Evolutionary conservation across 1,140 invertebrate species (phyloP).

Genomic region (Colletes gigas): DNA sequence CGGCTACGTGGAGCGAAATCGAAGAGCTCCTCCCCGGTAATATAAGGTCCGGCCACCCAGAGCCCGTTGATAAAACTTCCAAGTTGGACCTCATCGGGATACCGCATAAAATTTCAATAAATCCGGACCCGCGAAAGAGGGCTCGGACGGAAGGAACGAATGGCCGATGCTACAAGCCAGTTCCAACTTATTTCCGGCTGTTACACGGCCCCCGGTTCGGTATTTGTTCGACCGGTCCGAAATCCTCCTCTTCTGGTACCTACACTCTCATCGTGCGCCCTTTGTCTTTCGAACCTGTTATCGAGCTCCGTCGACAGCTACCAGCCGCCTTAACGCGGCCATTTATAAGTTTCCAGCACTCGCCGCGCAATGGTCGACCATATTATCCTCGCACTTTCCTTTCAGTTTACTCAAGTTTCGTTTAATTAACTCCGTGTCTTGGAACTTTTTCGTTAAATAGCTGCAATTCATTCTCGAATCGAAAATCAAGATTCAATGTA

Average conservation of each 20-base stretch:
- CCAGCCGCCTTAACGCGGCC: background rate
- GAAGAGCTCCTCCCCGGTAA: constrained; percentile 42
- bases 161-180: constrained; percentile 62
- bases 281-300: constrained; percentile 44
- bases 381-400: no score
- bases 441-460: no score
- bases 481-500: no score
- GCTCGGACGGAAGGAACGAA: constrained; percentile 54
- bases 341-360: no score
- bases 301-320: constrained; percentile 30
- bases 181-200: constrained; percentile 63
- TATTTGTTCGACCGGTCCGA: constrained; percentile 24
- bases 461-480: no score
- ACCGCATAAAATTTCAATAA: constrained; percentile 73
- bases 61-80: constrained; percentile 64
- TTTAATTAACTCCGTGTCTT: no score
- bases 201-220: constrained; percentile 49
- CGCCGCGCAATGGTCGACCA: no score
- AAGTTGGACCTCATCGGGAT: constrained; percentile 64
- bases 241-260: constrained; percentile 39
- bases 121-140: constrained; percentile 49
- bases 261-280: constrained; percentile 32
- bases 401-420: no score
- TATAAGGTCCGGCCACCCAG: constrained; percentile 49
- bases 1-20: constrained; percentile 45